A percentile compares a stretch with the other conserved stretches of the same genome.
Conservation (phyloP, 92 coral and sea anemone species). For the Metridium senile region DNA sequence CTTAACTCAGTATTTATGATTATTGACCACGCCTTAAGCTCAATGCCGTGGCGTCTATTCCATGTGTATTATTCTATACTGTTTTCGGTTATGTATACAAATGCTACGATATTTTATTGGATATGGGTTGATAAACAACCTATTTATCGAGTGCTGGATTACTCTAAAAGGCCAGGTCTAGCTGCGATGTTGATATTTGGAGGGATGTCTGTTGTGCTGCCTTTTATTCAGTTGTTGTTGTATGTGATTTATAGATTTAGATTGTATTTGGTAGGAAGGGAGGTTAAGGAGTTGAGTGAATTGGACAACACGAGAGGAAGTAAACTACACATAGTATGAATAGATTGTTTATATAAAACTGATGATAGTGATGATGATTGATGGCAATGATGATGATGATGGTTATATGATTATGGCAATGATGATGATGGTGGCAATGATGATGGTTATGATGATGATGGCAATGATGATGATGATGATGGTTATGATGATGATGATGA, state of each 20-base stretch:
- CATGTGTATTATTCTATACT: slow-evolving; percentile 63
- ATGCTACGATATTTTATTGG: slow-evolving; percentile 77
- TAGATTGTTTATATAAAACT: no score
- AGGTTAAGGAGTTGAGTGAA: background rate
- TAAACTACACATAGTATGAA: background rate
- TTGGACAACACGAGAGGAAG: background rate
- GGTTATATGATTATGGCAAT: no score
- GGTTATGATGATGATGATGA: no score
- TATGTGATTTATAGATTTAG: slow-evolving; percentile 74
- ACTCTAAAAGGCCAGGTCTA: slow-evolving; percentile 51
- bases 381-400: no score
- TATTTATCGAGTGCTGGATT: slow-evolving; percentile 72
- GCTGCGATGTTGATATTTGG: slow-evolving; percentile 48
- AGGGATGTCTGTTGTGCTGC: slow-evolving; percentile 44
- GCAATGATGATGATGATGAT: no score
- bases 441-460: no score
- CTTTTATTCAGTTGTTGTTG: slow-evolving; percentile 50
- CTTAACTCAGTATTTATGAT: slow-evolving; percentile 74
- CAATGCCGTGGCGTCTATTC: slow-evolving; percentile 69
- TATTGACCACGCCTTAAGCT: slow-evolving; percentile 59
- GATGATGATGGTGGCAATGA: no score
- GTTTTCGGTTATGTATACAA: slow-evolving; percentile 43
- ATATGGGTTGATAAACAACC: slow-evolving; percentile 56
- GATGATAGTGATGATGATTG: no score
- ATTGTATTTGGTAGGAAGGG: background rate